Percentiles rank a stretch among this genome's conserved stretches.
Evolutionary conservation across 1,140 invertebrate genomes (phyloP).

Genomic region (Drosophila mojavensis): DNA sequence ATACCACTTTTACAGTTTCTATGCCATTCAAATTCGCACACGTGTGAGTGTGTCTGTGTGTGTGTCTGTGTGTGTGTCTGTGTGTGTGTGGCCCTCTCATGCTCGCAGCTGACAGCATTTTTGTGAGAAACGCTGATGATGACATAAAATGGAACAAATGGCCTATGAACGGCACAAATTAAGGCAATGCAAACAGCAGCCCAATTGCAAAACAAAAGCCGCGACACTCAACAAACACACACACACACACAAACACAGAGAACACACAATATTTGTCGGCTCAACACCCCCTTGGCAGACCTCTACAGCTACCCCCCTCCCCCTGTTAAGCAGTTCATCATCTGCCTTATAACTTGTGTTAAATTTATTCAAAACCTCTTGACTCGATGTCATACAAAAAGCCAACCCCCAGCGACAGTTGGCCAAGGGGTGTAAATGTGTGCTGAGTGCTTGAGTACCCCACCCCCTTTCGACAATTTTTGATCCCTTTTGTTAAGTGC

Average conservation of each 20-base stretch:
- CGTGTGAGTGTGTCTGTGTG: constrained; percentile 33
- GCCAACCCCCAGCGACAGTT: constrained; percentile 57
- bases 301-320: background rate
- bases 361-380: constrained; percentile 82
- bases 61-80: background rate
- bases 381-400: constrained; percentile 51
- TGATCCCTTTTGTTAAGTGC: constrained; percentile 68
- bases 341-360: constrained; percentile 74
- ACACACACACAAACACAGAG: constrained; percentile 2
- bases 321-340: constrained; percentile 36
- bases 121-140: constrained; percentile 60
- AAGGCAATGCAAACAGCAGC: constrained; percentile 77
- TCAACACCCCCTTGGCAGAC: constrained; percentile 29
- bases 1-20: constrained; percentile 48
- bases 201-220: constrained; percentile 73
- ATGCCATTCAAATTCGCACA: constrained; percentile 64
- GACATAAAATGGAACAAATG: constrained; percentile 82
- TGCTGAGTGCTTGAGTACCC: constrained; percentile 50
- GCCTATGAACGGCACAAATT: constrained; percentile 78
- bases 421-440: constrained; percentile 59
- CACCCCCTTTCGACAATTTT: constrained; percentile 16
- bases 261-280: constrained; percentile 63
- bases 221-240: constrained; percentile 7
- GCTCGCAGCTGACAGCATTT: constrained; percentile 73
- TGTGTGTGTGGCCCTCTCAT: constrained; percentile 45